Conservation (phyloP, 35 echinoderm and acorn worm species). For the Heliocidaris tuberculata region DNA sequence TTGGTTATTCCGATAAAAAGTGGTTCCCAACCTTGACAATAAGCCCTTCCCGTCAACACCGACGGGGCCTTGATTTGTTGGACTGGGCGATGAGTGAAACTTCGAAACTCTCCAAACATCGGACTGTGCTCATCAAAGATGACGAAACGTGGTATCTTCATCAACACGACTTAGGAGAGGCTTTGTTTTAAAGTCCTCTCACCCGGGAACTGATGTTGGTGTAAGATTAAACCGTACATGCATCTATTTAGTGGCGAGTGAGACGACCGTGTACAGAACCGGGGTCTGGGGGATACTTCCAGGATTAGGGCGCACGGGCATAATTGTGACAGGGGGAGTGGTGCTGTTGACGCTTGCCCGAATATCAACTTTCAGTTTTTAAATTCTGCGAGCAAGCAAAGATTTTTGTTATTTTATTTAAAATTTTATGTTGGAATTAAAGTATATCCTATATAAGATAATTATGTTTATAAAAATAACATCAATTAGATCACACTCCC, state of each 20-base stretch:
- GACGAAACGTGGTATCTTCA: constrained; percentile 10
- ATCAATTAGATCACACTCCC: too few species aligned
- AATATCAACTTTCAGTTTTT: too few species aligned
- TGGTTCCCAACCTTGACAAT: not conserved
- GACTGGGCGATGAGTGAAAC: not conserved
- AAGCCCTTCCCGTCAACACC: not conserved
- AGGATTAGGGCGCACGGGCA: too few species aligned
- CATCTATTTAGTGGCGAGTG: not conserved
- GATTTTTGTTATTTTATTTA: too few species aligned
- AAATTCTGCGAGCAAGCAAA: too few species aligned
- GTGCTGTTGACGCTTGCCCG: too few species aligned
- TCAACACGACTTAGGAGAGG: not conserved
- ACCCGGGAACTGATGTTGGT: not conserved
- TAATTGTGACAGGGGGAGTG: too few species aligned
- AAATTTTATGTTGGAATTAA: too few species aligned
- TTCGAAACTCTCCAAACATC: not conserved
- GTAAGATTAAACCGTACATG: not conserved
- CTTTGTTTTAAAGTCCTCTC: not conserved
- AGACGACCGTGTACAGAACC: too few species aligned
- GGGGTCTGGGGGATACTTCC: too few species aligned
- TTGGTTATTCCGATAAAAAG: not conserved
- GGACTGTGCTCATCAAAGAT: not conserved
- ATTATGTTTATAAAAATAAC: too few species aligned
- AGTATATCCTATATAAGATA: too few species aligned
- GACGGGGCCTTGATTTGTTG: not conserved